These are phyloP conservation scores for Philonicus albiceps DNA, from an alignment of 2,888 invertebrate genomes.

Conservation along the genomic window DNA sequence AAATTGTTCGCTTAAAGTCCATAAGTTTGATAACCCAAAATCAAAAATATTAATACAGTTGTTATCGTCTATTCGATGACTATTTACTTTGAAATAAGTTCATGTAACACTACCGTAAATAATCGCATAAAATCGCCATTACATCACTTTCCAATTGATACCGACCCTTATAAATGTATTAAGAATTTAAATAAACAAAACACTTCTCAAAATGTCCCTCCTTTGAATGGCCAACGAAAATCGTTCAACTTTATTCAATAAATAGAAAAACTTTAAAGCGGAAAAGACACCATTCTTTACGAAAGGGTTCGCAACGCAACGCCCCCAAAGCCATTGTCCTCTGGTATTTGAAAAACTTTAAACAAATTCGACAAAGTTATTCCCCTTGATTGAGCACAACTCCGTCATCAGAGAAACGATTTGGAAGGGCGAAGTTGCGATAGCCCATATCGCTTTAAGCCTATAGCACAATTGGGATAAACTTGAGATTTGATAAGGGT, in stretches of 20 bases:
- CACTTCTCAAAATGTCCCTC: background rate
- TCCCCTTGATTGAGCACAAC: background rate
- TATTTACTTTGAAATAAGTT: too few relatives aligned
- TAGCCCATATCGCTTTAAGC: background rate
- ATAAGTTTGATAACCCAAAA: too few relatives aligned
- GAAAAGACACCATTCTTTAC: background rate
- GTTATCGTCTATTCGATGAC: too few relatives aligned
- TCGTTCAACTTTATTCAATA: background rate
- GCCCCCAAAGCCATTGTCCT: background rate
- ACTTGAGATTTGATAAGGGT: background rate
- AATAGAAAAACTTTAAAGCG: background rate
- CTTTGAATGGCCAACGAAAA: background rate
- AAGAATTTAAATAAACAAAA: background rate
- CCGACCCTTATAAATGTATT: background rate
- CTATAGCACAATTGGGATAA: background rate
- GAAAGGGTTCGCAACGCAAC: background rate
- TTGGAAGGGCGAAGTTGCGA: background rate
- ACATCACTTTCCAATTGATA: background rate
- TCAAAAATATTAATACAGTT: too few relatives aligned
- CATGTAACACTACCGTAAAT: too few relatives aligned
- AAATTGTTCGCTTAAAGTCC: too few relatives aligned
- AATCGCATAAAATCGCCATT: background rate
- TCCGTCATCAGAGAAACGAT: background rate
- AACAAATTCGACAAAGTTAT: background rate
- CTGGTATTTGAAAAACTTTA: background rate